phyloP scores from a whole-genome alignment of 2,888 invertebrate genomes.

The Brachypterus glaber region DNA sequence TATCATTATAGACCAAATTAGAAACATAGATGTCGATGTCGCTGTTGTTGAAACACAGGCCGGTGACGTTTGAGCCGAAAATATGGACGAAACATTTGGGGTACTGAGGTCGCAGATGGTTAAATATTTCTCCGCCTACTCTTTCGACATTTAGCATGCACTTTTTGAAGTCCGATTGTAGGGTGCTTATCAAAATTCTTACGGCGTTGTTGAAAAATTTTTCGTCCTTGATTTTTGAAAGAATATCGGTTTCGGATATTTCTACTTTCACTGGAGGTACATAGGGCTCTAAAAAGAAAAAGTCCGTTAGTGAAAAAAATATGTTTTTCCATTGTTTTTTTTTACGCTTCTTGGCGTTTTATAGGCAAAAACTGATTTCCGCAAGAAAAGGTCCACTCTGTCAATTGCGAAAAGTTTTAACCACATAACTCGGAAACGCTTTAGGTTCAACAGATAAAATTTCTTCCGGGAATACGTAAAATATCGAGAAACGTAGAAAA shows the following conservation, averaged over 20 bases:
- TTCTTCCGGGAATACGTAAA: too few species aligned
- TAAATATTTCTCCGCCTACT: constrained; percentile 43
- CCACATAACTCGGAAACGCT: too few species aligned
- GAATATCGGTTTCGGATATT: background rate
- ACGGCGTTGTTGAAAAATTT: constrained; percentile 40
- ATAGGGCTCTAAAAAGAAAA: too few species aligned
- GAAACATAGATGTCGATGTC: constrained; percentile 64
- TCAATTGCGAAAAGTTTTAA: too few species aligned
- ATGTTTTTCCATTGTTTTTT: too few species aligned
- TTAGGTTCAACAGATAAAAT: too few species aligned
- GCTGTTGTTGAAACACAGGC: constrained; percentile 57
- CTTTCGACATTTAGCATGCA: constrained; percentile 27
- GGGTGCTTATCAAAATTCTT: constrained; percentile 32
- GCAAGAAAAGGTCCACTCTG: too few species aligned
- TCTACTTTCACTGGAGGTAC: too few species aligned
- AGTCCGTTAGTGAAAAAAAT: too few species aligned
- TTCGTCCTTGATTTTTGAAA: constrained; percentile 21
- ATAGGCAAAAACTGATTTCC: too few species aligned
- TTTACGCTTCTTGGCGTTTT: too few species aligned
- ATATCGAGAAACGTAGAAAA: too few species aligned
- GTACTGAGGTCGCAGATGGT: constrained; percentile 37
- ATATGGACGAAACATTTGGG: constrained; percentile 43
- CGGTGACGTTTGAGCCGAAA: constrained; percentile 68
- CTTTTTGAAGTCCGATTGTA: constrained; percentile 37
- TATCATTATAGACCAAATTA: constrained; percentile 35